Evolutionary conservation across 2,113 vertebrate species (phyloP).

Genomic region (Propithecus coquereli): DNA sequence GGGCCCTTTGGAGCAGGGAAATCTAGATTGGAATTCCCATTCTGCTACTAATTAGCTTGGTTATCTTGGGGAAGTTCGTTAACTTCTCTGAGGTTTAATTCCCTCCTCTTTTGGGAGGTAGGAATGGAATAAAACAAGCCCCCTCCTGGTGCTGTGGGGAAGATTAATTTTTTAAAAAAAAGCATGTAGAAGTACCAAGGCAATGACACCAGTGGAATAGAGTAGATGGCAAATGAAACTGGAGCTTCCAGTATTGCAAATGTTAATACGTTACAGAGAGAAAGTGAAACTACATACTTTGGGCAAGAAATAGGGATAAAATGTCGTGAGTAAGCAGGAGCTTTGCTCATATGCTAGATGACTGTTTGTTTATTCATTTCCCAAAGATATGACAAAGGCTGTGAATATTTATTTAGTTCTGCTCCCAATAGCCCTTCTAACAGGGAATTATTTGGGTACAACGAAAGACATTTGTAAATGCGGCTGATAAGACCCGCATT

Average conservation of each 20-base stretch:
- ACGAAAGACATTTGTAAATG: slow-evolving; percentile 97
- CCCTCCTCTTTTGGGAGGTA: not conserved
- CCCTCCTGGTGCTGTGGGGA: not conserved
- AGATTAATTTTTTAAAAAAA: not conserved
- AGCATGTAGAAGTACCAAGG: not conserved
- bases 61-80: slow-evolving; percentile 14
- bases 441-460: slow-evolving; percentile 89
- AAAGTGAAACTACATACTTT: slow-evolving; percentile 26
- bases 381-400: slow-evolving; percentile 80
- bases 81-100: not conserved
- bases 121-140: not conserved
- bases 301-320: not conserved
- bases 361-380: slow-evolving; percentile 81
- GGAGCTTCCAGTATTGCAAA: too few relatives aligned
- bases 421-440: slow-evolving; percentile 87
- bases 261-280: not conserved
- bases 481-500: slow-evolving; percentile 91
- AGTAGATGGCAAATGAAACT: not conserved
- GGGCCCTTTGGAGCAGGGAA: not conserved
- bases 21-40: not conserved
- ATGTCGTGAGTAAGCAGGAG: slow-evolving; percentile 38
- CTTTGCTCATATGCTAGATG: slow-evolving; percentile 59
- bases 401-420: slow-evolving; percentile 92
- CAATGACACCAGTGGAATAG: not conserved
- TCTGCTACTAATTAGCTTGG: not conserved